These are phyloP conservation scores for Anthonomus grandis DNA, from an alignment of 1,140 invertebrate genomes.

Conservation along the genomic window DNA sequence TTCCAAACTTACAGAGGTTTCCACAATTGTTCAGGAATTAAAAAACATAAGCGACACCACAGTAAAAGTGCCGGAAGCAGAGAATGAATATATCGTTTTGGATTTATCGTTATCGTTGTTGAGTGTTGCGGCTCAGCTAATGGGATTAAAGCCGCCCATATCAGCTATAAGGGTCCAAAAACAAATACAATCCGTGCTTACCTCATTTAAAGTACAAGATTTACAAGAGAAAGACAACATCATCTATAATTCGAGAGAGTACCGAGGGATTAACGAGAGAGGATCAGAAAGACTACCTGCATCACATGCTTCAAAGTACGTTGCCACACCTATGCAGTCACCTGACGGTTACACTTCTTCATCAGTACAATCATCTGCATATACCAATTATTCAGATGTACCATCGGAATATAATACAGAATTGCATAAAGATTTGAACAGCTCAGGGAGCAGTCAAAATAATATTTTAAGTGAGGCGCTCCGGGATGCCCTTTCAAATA, in stretches of 20 bases:
- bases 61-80: constrained; percentile 1
- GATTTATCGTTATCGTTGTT: too few relatives aligned
- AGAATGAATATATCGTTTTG: constrained; percentile 14
- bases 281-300: too few relatives aligned
- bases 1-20: constrained; percentile 7
- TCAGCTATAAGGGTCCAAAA: constrained; percentile 10
- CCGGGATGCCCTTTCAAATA: background rate
- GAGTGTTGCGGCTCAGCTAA: constrained; percentile 17
- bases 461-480: background rate
- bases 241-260: too few relatives aligned
- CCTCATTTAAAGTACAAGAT: constrained; percentile 12
- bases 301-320: too few relatives aligned
- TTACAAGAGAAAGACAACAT: constrained; percentile 3
- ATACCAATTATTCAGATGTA: too few relatives aligned
- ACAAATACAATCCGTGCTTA: constrained; percentile 9
- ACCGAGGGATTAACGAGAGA: too few relatives aligned
- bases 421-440: too few relatives aligned
- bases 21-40: constrained; percentile 3
- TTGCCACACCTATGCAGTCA: too few relatives aligned
- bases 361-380: too few relatives aligned
- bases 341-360: too few relatives aligned
- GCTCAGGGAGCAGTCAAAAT: background rate
- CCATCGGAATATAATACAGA: too few relatives aligned
- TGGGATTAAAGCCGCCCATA: constrained; percentile 10
- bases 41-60: constrained; percentile 13